Evolutionary conservation across 2,888 invertebrate species (phyloP).

Genomic region (Acronicta psi): DNA sequence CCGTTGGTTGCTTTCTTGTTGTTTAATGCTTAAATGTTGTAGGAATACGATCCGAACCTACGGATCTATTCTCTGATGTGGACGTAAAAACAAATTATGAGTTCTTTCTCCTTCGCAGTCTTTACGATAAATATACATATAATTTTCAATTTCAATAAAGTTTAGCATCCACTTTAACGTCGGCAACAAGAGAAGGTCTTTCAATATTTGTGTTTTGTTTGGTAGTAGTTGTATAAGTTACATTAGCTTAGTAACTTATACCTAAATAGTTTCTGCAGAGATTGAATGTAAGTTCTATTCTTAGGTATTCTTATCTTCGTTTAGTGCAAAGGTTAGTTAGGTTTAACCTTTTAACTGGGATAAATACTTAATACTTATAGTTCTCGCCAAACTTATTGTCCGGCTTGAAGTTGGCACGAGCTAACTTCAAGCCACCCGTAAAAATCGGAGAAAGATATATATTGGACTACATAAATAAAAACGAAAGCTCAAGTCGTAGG

Average conservation of each 20-base stretch:
- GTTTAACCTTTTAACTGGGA: too few relatives aligned
- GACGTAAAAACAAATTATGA: conserved; percentile 78
- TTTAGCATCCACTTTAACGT: conserved; percentile 40
- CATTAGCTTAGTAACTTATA: conserved; percentile 1
- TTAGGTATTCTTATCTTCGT: neutral
- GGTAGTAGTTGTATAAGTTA: neutral
- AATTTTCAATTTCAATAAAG: conserved; percentile 61
- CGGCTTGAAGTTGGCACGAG: too few relatives aligned
- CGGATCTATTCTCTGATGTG: conserved; percentile 70
- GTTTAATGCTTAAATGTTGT: conserved; percentile 83
- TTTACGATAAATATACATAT: conserved; percentile 60
- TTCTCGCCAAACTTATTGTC: too few relatives aligned
- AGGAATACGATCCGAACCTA: conserved; percentile 76
- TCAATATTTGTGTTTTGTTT: conserved; percentile 47
- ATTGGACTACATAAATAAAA: too few relatives aligned
- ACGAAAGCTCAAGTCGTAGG: too few relatives aligned
- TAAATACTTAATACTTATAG: too few relatives aligned
- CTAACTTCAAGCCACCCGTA: too few relatives aligned
- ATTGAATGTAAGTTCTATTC: conserved; percentile 8
- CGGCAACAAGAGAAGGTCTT: conserved; percentile 44
- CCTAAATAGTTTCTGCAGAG: conserved; percentile 4
- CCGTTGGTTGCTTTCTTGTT: conserved; percentile 83
- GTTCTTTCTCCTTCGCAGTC: conserved; percentile 65
- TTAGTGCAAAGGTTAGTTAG: too few relatives aligned
- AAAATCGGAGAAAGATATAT: too few relatives aligned